Evolutionary conservation across 2,113 vertebrate species (phyloP).

Genomic region (Polypterus bichir): DNA sequence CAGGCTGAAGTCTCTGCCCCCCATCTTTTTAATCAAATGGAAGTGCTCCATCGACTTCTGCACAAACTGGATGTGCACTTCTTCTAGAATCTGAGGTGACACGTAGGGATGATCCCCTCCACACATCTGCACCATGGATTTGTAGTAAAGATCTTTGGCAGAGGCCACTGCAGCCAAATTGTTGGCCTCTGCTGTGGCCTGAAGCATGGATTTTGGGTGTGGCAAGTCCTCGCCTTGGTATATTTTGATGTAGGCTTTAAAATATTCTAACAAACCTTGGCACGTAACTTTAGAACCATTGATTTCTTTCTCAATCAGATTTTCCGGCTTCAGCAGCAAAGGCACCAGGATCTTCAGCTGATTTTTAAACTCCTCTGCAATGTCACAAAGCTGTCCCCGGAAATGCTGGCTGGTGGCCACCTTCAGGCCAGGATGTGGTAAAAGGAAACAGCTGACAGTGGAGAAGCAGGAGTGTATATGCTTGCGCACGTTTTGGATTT

Average conservation of each 20-base stretch:
- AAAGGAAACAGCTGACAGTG: conserved; percentile 69
- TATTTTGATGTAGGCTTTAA: conserved; percentile 87
- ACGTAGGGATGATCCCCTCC: conserved; percentile 77
- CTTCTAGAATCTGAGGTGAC: conserved; percentile 53
- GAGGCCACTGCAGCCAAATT: conserved; percentile 72
- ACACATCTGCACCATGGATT: conserved; percentile 76
- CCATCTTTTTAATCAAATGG: conserved; percentile 77
- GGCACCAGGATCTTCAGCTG: conserved; percentile 56
- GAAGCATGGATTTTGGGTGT: conserved; percentile 81
- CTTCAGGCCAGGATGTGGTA: conserved; percentile 75
- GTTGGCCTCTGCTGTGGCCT: conserved; percentile 85
- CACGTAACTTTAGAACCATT: conserved; percentile 81
- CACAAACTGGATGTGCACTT: conserved; percentile 51
- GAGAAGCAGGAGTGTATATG: conserved; percentile 82
- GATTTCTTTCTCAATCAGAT: conserved; percentile 76
- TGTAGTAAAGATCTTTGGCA: conserved; percentile 77
- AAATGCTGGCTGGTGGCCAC: conserved; percentile 77
- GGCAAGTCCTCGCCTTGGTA: conserved; percentile 84
- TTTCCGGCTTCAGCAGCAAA: conserved; percentile 54
- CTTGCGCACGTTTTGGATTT: conserved; percentile 77
- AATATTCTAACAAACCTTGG: conserved; percentile 71
- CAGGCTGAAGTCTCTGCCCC: conserved; percentile 67
- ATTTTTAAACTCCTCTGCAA: conserved; percentile 65
- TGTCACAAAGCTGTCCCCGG: conserved; percentile 61
- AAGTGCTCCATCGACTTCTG: conserved; percentile 54